Base-by-base conservation (phyloP, 2,888 invertebrate species). In the Sisyra terminalis region DNA sequence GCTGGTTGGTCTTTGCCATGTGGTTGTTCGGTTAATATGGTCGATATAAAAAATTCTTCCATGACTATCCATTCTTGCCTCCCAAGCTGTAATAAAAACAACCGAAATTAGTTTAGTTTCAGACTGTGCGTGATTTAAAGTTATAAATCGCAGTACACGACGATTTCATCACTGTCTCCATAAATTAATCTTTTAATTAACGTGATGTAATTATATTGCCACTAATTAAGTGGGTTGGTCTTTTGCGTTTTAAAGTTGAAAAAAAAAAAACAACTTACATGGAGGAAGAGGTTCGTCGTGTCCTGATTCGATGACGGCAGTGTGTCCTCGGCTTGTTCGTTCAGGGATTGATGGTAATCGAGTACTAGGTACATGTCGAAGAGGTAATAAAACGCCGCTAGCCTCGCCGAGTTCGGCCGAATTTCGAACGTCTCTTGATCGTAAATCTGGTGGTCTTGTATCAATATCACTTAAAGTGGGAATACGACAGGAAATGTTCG, bases 41-140 rank as follows among this genome's bases (percentile, higher is more conserved):
- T 97, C 96, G 45, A 97, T 93, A 64, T 96, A 97, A 61, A 97
- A 96, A 44, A 94, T 85, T 30, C 97, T 75, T 0, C 96, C 96
- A 58, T 94, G 92, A 51, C 87, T 88, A 60, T 97, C 97, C 68
- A 94, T 87, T 45, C 96, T 75, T 0, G 94, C 93, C 65, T 97
- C 96, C 96, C 96, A 97, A 17, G 92, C 93, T 77, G 66, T 11
- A 66, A 57, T 42, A 38, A 43, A 31, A 48, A 44, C 37, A 43
- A 47, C 36, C 35, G 7, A 24, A 24, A 24, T 24, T 24, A 24
- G 24, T 24, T 7, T 24, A 3, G 24, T 24, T 24, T 24, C 24
- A 24, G 24, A 24, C 24, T 5, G 3, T 24, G 24, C 24, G 24
- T 24, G 24, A 24, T 24, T 24, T 7, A 5, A 5, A 24, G 24